Evolutionary conservation across 1,140 invertebrate species (phyloP), one percentile per base, ranked within the genome.

Genomic region (Eupristina koningsbergeri): DNA sequence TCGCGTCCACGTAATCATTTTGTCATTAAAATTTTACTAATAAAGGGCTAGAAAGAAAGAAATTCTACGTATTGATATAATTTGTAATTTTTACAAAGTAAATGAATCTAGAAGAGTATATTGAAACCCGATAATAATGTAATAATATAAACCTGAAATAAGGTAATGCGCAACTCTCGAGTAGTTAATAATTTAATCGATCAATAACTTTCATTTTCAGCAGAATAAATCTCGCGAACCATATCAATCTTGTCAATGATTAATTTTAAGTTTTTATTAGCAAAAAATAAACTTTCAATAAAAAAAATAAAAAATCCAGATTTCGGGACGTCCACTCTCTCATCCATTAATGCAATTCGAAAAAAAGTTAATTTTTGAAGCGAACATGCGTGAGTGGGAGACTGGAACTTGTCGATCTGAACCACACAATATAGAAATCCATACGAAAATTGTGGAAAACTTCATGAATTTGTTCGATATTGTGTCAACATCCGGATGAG

Each of bases 51-150:
- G n/a, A 39, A 7, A 29, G 64, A 67, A 67, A 67, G 64, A 41
- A 41, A 71, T 7, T n/a, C 11, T n/a, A 15, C 19, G 26, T 71
- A n/a, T 41, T 7, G 15, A 5, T 7, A 26, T 71, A 26, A 26
- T 17, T 36, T 15, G 9, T 41, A 17, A 34, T 6, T 64, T 64
- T 31, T 5, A 2, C 61, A 1, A 64, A 64, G 11, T 1, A 64
- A 31, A 64, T 15, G 13, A 31, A 11, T 17, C 34, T 36, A 36
- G 34, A 22, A 22, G 19, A 39, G 17, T 41, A 22, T 71, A 71
- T 71, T 71, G 26, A 71, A 71, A 71, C 41, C 22, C 67, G n/a
- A 71, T 26, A n/a, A 13, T n/a, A n/a, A n/a, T n/a, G n/a, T n/a
- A n/a, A n/a, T n/a, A n/a, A n/a, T n/a, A n/a, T n/a, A n/a, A n/a